Percentiles rank a stretch among this genome's conserved stretches.
Evolutionary conservation across 2,888 invertebrate genomes (phyloP).

Genomic region (Timandra comae): DNA sequence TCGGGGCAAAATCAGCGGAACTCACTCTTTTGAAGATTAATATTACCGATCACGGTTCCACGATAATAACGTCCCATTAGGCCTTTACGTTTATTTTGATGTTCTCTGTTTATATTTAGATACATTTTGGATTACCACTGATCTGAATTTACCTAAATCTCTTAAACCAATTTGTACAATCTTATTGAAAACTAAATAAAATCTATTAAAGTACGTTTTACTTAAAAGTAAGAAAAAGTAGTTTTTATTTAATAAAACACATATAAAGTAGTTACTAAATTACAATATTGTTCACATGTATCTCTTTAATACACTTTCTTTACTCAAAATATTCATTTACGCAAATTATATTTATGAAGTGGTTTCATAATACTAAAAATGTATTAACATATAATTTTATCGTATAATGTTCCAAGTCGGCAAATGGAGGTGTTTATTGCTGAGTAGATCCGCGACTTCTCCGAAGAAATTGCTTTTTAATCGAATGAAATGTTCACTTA

Average conservation of each 20-base stretch:
- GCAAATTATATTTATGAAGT: conserved; percentile 11
- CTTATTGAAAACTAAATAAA: too few relatives aligned
- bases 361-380: conserved; percentile 4
- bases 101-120: too few relatives aligned
- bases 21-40: conserved; percentile 46
- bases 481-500: conserved; percentile 70
- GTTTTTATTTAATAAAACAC: too few relatives aligned
- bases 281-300: background rate
- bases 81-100: conserved; percentile 4
- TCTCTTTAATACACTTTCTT: conserved; percentile 3
- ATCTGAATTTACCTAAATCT: too few relatives aligned
- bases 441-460: conserved; percentile 34
- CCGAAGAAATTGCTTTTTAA: conserved; percentile 72
- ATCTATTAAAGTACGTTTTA: too few relatives aligned
- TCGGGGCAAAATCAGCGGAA: conserved; percentile 23
- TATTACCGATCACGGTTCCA: conserved; percentile 32
- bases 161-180: too few relatives aligned
- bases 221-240: too few relatives aligned
- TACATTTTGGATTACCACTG: too few relatives aligned
- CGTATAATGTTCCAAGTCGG: conserved; percentile 5
- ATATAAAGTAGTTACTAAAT: background rate
- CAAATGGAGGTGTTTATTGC: background rate
- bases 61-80: conserved; percentile 3
- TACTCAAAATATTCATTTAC: conserved; percentile 6
- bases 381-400: conserved; percentile 3